Evolutionary conservation across 2,797 vertebrate genomes (phyloP), one percentile per base, ranked within the genome.

Genomic region (Oreochromis mossambicus): DNA sequence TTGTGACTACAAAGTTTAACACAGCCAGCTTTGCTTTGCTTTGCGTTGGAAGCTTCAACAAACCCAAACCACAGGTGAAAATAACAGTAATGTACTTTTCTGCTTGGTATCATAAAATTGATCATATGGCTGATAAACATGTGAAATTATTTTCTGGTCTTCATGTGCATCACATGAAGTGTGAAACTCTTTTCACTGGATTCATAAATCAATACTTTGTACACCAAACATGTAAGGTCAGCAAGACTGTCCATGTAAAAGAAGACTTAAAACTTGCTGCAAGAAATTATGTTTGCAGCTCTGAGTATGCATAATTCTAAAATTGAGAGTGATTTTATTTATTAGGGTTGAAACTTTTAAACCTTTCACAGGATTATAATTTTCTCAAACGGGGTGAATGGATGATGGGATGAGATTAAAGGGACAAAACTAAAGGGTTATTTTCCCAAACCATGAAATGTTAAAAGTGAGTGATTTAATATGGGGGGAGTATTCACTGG

Each of bases 21-120:
- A 61, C 32, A 61, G 32, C 2, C 32, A 34, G 56, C 15, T 0
- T 61, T 36, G 15, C 15, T 12, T 34, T 61, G 24, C 24, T 24
- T 24, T 24, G 3, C 0, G 0, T 10, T 61, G 17, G 2, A 9
- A 11, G 56, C 15, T 34, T 36, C 19, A 61, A 19, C 56, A 61
- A 34, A 36, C 32, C 56, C 32, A 61, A 61, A 36, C 32, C 15
- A 34, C 56, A 19, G 29, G 32, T 61, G 56, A n/a, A 34, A 34
- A 61, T 34, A n/a, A 61, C 17, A 34, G 8, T 11, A 19, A 11
- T 58, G 56, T 58, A 32, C 56, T 58, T 10, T 34, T 32, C 29
- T 58, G 26, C 26, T 58, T 58, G 17, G 3, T 6, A 58, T 32
- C 55, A 32, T 58, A 32, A 58, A 32, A 17, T 19, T 58, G 8